These are phyloP conservation scores for Mesocricetus auratus DNA, from an alignment of 2,113 vertebrate genomes.

Conservation along the genomic window DNA sequence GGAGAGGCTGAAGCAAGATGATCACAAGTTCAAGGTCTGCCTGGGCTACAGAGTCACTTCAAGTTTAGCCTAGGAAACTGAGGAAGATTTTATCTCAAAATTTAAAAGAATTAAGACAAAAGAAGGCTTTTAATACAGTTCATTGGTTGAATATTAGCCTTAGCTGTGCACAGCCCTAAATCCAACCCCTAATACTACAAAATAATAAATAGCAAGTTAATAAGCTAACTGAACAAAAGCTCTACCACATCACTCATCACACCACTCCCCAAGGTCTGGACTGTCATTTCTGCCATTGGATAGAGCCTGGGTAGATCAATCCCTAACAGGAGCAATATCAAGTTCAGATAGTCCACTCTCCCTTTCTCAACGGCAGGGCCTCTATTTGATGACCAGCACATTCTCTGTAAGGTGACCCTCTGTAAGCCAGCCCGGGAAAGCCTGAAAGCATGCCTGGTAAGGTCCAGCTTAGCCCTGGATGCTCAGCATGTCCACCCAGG, in stretches of 20 bases:
- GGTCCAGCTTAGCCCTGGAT: background rate
- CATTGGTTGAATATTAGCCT: background rate
- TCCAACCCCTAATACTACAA: background rate
- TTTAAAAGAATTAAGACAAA: background rate
- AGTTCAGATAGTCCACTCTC: background rate
- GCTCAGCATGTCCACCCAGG: too few relatives aligned
- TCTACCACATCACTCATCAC: background rate
- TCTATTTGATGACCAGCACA: background rate
- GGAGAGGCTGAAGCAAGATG: background rate
- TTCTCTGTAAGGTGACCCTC: background rate
- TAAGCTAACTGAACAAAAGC: background rate
- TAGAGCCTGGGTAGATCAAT: background rate
- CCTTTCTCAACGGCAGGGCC: background rate
- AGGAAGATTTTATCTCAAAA: background rate
- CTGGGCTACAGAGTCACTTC: background rate
- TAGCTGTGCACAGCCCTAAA: background rate
- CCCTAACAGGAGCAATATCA: background rate
- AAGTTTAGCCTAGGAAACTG: background rate
- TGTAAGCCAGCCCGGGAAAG: background rate
- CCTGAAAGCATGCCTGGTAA: background rate
- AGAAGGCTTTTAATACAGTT: background rate
- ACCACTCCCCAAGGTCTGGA: background rate
- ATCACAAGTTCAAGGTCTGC: background rate
- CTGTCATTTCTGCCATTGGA: background rate
- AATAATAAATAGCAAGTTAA: background rate